Base-by-base conservation (phyloP, 2,888 invertebrate species). In the Monoplex corrugatus region DNA sequence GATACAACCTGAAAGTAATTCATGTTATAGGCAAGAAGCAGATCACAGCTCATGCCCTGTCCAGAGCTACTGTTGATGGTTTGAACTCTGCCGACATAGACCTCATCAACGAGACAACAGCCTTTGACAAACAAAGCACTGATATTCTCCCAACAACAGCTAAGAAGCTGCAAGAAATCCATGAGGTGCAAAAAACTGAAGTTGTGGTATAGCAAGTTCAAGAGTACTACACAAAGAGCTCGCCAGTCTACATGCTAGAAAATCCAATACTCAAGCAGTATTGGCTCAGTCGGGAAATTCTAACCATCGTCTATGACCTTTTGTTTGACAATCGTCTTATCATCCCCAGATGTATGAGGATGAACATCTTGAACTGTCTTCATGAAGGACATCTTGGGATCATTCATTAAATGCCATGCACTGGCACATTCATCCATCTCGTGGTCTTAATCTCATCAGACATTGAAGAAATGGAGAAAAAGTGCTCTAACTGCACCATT, bases 361-460 rank as follows among this genome's bases (percentile, higher is more conserved):
- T 57, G 35, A 57, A 82, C 45, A 50, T 78, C 38, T 2, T 78
- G 28, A 78, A 87, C 78, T 23, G 50, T 72, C 75, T 87, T 45
- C 87, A 78, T 78, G 87, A 87, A n/a, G 68, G 78, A 40, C 78
- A 78, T 45, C 87, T 87, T 19, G 78, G 87, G 2, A 45, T n/a
- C n/a, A n/a, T n/a, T 87, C 35, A 45, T 78, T 35, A 82, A 82
- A 57, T 82, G 82, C 40, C 38, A 45, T 16, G 82, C 82, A 19
- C 63, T 82, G 38, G 87, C 87, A 57, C 28, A 38, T 6, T 38
- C 68, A 28, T 57, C 57, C 0, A 63, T 87, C 32, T 87, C 38
- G 82, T 63, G 82, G 87, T 82, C 87, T n/a, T 19, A 80, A 78
- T 75, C 87, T 8, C 57, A 38, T 28, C 23, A n/a, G 2, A 82